These are phyloP conservation scores for Gallinago paraguaiae DNA, from an alignment of 2,113 vertebrate species.

Conservation along the genomic window DNA sequence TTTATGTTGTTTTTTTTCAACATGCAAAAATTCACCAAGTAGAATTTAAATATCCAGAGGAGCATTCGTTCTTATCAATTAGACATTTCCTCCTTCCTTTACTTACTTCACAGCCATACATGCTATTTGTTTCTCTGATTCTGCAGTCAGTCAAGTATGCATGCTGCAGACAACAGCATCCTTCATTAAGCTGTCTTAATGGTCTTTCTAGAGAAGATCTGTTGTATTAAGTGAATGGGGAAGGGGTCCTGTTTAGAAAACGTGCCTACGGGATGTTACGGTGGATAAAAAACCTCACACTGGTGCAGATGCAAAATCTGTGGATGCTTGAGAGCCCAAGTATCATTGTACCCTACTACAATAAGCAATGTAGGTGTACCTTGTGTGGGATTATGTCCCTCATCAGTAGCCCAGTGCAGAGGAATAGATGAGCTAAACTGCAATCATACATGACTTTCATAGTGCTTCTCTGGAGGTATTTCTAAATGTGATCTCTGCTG, in stretches of 20 bases:
- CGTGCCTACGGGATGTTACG: background rate
- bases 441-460: background rate
- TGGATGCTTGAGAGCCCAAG: background rate
- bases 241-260: background rate
- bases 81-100: background rate
- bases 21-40: background rate
- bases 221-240: background rate
- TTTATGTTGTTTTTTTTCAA: background rate
- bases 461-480: background rate
- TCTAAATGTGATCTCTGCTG: background rate
- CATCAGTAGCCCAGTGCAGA: background rate
- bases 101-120: background rate
- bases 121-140: background rate
- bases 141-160: background rate
- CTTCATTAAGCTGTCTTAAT: background rate
- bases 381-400: background rate
- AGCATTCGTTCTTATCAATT: background rate
- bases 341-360: background rate
- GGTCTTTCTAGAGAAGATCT: background rate
- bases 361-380: fast-evolving
- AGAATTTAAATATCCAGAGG: background rate
- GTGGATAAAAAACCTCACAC: background rate
- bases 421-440: background rate
- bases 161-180: background rate
- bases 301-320: background rate